Evolutionary conservation across 2,113 vertebrate species (phyloP).

Genomic region (Hyla sarda): DNA sequence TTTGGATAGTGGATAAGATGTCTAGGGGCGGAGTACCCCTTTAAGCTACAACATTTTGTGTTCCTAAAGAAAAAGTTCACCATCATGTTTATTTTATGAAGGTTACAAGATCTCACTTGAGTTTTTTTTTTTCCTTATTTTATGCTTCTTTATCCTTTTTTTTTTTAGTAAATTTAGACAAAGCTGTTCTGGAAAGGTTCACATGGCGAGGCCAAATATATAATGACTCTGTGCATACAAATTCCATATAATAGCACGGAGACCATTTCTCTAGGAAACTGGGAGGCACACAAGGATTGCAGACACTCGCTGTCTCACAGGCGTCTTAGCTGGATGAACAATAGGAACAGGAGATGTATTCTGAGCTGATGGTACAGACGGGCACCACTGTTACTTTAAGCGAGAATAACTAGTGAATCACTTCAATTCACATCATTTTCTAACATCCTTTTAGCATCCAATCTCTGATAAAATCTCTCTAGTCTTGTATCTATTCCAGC

Average conservation of each 20-base stretch:
- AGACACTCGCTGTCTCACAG: not conserved
- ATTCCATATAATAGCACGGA: not conserved
- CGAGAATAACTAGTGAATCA: not conserved
- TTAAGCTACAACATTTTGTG: not conserved
- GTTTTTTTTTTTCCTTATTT: not conserved
- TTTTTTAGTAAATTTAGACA: not conserved
- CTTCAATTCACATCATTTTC: slow-evolving; percentile 26
- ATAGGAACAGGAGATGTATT: not conserved
- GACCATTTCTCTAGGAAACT: not conserved
- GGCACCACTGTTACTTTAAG: not conserved
- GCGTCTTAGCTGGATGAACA: not conserved
- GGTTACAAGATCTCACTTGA: slow-evolving; percentile 8
- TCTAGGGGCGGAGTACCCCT: fast-evolving
- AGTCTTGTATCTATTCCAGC: not conserved
- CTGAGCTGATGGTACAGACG: not conserved
- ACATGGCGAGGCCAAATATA: not conserved
- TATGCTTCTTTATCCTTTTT: not conserved
- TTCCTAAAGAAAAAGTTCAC: not conserved
- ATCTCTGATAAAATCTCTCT: not conserved
- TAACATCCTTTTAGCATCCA: not conserved
- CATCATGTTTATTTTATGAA: not conserved
- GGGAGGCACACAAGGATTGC: not conserved
- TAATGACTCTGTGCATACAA: not conserved
- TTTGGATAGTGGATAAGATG: no score
- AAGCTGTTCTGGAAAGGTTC: not conserved